These are phyloP conservation scores for Lordiphosa stackelbergi DNA, from an alignment of 1,140 invertebrate genomes.

Conservation along the genomic window DNA sequence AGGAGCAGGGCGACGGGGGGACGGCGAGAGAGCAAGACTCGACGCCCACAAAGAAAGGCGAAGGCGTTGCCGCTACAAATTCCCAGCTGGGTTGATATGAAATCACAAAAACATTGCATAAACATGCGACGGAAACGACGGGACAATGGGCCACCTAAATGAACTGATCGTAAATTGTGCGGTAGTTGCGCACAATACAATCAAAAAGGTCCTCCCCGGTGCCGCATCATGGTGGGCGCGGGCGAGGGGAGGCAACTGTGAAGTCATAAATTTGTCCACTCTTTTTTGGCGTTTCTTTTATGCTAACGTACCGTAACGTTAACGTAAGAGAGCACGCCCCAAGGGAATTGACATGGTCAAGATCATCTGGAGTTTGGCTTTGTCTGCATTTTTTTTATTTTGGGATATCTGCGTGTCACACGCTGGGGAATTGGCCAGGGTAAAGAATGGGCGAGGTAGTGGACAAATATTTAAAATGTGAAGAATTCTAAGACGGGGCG, in stretches of 20 bases:
- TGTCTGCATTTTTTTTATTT: background rate
- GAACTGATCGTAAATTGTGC: constrained; percentile 63
- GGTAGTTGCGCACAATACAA: constrained; percentile 48
- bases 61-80: constrained; percentile 55
- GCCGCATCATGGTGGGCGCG: background rate
- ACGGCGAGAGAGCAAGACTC: constrained; percentile 4
- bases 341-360: constrained; percentile 31
- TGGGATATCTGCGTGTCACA: background rate
- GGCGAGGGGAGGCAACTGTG: constrained; percentile 30
- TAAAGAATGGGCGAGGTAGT: no score
- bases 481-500: no score
- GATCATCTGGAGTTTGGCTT: constrained; percentile 23
- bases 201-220: constrained; percentile 29
- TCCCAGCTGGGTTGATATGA: constrained; percentile 62
- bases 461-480: no score
- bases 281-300: constrained; percentile 11
- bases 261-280: constrained; percentile 58
- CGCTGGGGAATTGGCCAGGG: no score
- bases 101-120: constrained; percentile 68
- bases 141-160: constrained; percentile 71
- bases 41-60: constrained; percentile 51
- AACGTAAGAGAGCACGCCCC: constrained; percentile 29
- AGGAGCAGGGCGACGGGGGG: background rate
- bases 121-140: constrained; percentile 37
- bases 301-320: constrained; percentile 27